Percentiles rank a stretch among this genome's conserved stretches.
Evolutionary conservation across 2,888 invertebrate genomes (phyloP).

Genomic region (Zaprionus lineosus): DNA sequence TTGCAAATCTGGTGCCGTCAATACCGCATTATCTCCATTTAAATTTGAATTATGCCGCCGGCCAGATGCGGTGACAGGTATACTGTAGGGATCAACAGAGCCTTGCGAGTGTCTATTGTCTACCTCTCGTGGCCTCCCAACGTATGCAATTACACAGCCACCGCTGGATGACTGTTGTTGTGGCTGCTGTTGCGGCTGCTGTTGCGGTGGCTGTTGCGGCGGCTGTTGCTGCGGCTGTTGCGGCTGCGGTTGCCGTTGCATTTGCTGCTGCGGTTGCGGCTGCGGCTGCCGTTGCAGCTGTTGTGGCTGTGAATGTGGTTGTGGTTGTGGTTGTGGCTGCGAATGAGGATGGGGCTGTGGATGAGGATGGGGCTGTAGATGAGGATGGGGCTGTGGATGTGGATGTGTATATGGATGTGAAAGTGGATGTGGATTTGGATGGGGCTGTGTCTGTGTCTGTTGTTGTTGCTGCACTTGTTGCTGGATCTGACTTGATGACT

Average conservation of each 20-base stretch:
- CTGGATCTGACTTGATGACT: too few relatives aligned
- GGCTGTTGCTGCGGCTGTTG: constrained; percentile 10
- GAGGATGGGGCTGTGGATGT: too few relatives aligned
- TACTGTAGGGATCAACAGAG: constrained; percentile 30
- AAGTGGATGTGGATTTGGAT: too few relatives aligned
- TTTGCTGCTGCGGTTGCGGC: too few relatives aligned
- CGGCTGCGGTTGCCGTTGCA: neutral
- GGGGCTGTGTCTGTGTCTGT: too few relatives aligned
- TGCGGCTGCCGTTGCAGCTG: neutral
- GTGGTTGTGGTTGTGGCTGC: neutral
- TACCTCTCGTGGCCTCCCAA: constrained; percentile 57
- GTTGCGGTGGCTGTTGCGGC: constrained; percentile 11
- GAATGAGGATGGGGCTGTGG: neutral
- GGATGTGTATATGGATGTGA: too few relatives aligned
- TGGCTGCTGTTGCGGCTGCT: constrained; percentile 11
- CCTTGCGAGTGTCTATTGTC: constrained; percentile 9
- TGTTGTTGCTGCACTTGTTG: too few relatives aligned
- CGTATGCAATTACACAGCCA: constrained; percentile 65
- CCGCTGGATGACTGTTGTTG: constrained; percentile 40
- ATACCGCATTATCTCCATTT: constrained; percentile 59
- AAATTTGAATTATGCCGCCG: constrained; percentile 31
- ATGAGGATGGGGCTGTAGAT: too few relatives aligned
- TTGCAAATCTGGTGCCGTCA: constrained; percentile 87
- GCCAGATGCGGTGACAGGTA: constrained; percentile 51
- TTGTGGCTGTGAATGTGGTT: neutral